Percentiles rank a stretch among this genome's conserved stretches.
phyloP scores from a whole-genome alignment of 1,140 invertebrate genomes.

The Penaeus indicus region DNA sequence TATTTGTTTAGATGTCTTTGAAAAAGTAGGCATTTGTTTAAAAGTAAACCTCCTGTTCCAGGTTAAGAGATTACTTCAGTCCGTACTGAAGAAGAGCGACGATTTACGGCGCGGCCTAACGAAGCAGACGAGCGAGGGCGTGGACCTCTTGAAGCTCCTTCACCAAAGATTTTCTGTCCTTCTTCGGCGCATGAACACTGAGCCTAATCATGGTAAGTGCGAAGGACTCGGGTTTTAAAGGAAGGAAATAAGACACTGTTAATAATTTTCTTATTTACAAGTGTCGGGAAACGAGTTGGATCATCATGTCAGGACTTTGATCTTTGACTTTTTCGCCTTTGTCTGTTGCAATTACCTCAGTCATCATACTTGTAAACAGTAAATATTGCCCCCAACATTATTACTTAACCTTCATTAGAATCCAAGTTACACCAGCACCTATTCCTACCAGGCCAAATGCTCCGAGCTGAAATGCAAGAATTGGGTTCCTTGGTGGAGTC shows the following conservation, averaged over 20 bases:
- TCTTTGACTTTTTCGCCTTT: neutral
- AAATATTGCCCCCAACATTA: neutral
- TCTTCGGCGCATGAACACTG: conserved; percentile 61
- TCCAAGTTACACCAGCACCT: neutral
- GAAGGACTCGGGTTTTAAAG: neutral
- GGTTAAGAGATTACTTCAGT: conserved; percentile 61
- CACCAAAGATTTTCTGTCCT: conserved; percentile 60
- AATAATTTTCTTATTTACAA: neutral
- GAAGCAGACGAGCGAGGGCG: conserved; percentile 59
- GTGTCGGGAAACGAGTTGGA: neutral
- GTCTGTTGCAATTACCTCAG: too few species aligned
- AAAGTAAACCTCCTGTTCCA: neutral
- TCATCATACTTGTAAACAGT: neutral
- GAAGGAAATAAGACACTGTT: neutral
- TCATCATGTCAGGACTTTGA: neutral
- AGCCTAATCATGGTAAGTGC: conserved; percentile 54
- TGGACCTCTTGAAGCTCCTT: conserved; percentile 61
- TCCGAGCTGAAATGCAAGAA: conserved; percentile 61
- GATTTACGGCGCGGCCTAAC: conserved; percentile 60
- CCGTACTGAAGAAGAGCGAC: conserved; percentile 63
- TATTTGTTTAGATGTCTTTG: too few species aligned
- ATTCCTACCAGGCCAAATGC: conserved; percentile 48
- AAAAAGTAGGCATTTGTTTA: too few species aligned
- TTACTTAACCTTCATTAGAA: neutral
- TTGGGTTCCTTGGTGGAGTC: conserved; percentile 59